A percentile compares a stretch with the other conserved stretches of the same genome.
phyloP scores from a whole-genome alignment of 2,797 vertebrate species.

The Brachyalestes nurse region DNA sequence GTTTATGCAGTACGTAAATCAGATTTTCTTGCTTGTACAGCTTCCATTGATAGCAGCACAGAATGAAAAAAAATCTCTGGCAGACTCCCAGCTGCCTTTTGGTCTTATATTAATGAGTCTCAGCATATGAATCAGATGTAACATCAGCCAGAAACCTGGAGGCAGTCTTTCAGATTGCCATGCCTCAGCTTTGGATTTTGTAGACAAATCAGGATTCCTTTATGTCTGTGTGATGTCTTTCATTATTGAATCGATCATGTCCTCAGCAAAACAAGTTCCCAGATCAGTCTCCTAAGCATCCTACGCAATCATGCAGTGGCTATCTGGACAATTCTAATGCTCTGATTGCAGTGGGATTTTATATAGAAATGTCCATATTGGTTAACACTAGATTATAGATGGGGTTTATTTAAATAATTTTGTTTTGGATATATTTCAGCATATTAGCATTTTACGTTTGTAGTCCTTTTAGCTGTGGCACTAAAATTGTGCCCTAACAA shows the following conservation, averaged over 20 bases:
- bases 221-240: conserved; percentile 50
- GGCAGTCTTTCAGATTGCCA: conserved; percentile 53
- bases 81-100: conserved; percentile 43
- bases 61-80: conserved; percentile 34
- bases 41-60: conserved; percentile 24
- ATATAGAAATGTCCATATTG: background rate
- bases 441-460: background rate
- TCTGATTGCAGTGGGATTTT: background rate
- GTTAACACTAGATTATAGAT: conserved; percentile 3
- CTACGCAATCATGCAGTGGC: conserved; percentile 64
- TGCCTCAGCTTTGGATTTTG: conserved; percentile 50
- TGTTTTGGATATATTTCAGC: background rate
- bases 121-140: conserved; percentile 50
- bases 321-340: background rate
- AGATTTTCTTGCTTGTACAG: background rate
- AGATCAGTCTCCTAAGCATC: conserved; percentile 52
- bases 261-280: conserved; percentile 38
- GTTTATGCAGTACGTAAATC: conserved; percentile 7
- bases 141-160: conserved; percentile 51
- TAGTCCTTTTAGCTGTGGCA: background rate
- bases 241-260: conserved; percentile 46
- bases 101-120: conserved; percentile 51
- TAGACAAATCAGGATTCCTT: conserved; percentile 42
- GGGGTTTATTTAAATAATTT: background rate
- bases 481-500: background rate